A percentile compares a stretch with the other conserved stretches of the same genome.
Evolutionary conservation across 2,888 invertebrate species (phyloP).

Genomic region (Plebejus melissa): DNA sequence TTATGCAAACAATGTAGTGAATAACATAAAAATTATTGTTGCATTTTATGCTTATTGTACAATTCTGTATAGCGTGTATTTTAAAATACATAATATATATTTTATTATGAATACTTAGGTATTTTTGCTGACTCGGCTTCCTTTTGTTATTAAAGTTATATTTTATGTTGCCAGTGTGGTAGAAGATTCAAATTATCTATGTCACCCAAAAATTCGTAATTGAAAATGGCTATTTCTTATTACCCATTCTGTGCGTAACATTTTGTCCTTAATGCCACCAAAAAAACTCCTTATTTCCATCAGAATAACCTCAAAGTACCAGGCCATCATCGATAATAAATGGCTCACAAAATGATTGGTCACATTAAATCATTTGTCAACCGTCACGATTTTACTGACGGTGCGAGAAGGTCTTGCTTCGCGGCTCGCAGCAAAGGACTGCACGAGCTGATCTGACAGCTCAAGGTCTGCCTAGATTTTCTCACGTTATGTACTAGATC

Average conservation of each 20-base stretch:
- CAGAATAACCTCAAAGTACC: neutral
- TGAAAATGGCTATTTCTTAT: no score
- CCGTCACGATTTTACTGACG: constrained; percentile 14
- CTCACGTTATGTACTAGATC: constrained; percentile 26
- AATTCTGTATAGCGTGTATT: neutral
- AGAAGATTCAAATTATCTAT: no score
- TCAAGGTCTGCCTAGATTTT: constrained; percentile 27
- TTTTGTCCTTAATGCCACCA: neutral
- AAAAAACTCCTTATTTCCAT: neutral
- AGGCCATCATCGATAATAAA: neutral
- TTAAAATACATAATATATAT: neutral
- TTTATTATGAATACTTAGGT: neutral
- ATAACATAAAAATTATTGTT: neutral
- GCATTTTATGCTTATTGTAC: neutral
- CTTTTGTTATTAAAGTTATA: no score
- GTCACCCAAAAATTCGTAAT: no score
- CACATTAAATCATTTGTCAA: constrained; percentile 19
- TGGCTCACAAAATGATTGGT: constrained; percentile 10
- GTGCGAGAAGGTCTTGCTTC: constrained; percentile 24
- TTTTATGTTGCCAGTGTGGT: no score
- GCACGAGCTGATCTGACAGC: constrained; percentile 24
- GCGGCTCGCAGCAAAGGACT: constrained; percentile 15
- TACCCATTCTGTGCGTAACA: no score
- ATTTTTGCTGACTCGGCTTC: neutral
- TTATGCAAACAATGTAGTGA: constrained; percentile 12